Conservation (phyloP, 2,113 vertebrate genomes). For the Perognathus longimembris region DNA sequence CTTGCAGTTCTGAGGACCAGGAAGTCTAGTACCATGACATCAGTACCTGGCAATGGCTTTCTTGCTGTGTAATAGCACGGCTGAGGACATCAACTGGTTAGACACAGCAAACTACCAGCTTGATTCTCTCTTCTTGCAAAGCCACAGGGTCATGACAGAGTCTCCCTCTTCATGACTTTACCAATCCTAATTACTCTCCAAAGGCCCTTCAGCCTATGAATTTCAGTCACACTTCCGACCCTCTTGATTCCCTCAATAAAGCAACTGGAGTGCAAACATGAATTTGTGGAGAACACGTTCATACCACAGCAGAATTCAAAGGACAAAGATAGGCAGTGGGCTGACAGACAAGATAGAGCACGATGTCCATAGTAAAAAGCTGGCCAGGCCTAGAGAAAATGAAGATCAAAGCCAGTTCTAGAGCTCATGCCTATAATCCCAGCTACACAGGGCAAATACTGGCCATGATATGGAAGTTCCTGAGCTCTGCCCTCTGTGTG, state of each 20-base stretch:
- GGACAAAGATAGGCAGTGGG: not conserved
- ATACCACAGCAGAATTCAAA: not conserved
- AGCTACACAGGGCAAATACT: not conserved
- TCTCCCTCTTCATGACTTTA: not conserved
- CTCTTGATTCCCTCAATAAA: not conserved
- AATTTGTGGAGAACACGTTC: not conserved
- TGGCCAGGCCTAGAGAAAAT: not conserved
- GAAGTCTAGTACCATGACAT: not conserved
- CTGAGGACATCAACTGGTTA: not conserved
- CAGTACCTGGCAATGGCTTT: too few relatives aligned
- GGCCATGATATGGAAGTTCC: not conserved
- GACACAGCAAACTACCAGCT: not conserved
- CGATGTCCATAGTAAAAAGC: not conserved
- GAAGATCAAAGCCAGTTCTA: not conserved
- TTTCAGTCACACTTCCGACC: not conserved
- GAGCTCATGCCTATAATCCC: too few relatives aligned
- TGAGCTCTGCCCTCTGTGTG: not conserved
- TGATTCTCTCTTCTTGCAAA: not conserved
- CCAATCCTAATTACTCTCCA: too few relatives aligned
- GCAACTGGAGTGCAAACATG: not conserved
- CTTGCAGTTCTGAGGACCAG: too few relatives aligned
- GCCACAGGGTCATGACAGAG: not conserved
- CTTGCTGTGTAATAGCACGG: not conserved
- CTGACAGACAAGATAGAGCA: not conserved
- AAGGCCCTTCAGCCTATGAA: not conserved